Evolutionary conservation across 2,113 vertebrate genomes (phyloP).

Genomic region (Gila orcuttii): DNA sequence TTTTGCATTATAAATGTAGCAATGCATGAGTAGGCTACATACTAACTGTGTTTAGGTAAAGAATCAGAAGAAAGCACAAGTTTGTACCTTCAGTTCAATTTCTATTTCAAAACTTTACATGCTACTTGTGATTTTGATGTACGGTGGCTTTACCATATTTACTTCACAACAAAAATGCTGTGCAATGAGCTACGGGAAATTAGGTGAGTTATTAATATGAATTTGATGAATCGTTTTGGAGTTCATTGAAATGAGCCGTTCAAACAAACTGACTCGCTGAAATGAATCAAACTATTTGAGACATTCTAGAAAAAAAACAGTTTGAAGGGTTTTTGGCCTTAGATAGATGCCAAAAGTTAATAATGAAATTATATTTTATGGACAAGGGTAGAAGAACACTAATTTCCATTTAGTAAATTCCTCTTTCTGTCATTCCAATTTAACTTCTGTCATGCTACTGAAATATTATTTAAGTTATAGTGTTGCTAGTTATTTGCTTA

Average conservation of each 20-base stretch:
- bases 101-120: not conserved
- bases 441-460: not conserved
- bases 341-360: too few relatives aligned
- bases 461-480: not conserved
- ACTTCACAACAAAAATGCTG: not conserved
- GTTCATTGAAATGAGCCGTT: too few relatives aligned
- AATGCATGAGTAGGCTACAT: not conserved
- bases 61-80: not conserved
- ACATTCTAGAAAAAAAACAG: too few relatives aligned
- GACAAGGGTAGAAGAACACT: too few relatives aligned
- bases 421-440: not conserved
- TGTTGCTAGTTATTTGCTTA: not conserved
- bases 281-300: too few relatives aligned
- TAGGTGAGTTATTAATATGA: not conserved
- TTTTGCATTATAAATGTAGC: not conserved
- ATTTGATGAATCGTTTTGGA: too few relatives aligned
- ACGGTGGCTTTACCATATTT: too few relatives aligned
- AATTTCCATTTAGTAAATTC: not conserved
- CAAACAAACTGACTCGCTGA: too few relatives aligned
- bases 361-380: too few relatives aligned
- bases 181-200: not conserved
- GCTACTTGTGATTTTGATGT: too few relatives aligned
- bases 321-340: too few relatives aligned
- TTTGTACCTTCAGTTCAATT: not conserved
- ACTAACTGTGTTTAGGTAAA: not conserved